Base-by-base conservation (phyloP, 2,888 invertebrate genomes). In the Chrysina gloriosa region DNA sequence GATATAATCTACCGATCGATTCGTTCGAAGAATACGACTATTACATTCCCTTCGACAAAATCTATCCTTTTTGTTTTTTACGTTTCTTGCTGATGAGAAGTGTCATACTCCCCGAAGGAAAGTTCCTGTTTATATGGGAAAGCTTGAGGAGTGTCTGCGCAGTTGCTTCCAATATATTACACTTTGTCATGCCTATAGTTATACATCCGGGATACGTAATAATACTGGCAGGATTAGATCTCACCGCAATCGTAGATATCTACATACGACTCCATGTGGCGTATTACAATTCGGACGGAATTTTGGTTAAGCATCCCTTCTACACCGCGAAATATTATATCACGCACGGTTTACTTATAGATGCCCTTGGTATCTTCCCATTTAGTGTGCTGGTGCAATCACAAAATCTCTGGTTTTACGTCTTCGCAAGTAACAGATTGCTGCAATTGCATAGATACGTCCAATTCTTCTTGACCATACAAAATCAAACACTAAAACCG, bases 11-110 rank as follows among this genome's bases (percentile, higher is more conserved):
- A 3, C 3, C 52, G 16, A 2, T 58, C 2, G 69, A 72, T 63
- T 73, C 73, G 0, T 68, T 27, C 5, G 69, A 69, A 31, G 73
- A 75, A 54, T 72, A 68, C 27, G 73, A 75, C 42, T 75, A 73
- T 67, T 73, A 69, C 50, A 47, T 70, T 3, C 73, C 74, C 1
- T 75, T 72, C 34, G 73, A 75, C 56, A 67, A 63, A 27, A 36
- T 72, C 6, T 61, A 67, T 25, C 52, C 61, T 2, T 71, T 73
- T 9, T 45, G 25, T 6, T 71, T 68, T 21, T 58, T 72, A 1
- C 64, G 70, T 2, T 61, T 63, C 31, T 52, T 75, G 42, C 52
- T 75, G 6, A 14, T 73, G 61, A 47, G 72, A 4, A 58, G 6
- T 9, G 68, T 70, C 1, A 67, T 75, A 29, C 29, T 71, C 7